phyloP scores from a whole-genome alignment of 2,888 invertebrate species.

The Drosophila greeni region DNA sequence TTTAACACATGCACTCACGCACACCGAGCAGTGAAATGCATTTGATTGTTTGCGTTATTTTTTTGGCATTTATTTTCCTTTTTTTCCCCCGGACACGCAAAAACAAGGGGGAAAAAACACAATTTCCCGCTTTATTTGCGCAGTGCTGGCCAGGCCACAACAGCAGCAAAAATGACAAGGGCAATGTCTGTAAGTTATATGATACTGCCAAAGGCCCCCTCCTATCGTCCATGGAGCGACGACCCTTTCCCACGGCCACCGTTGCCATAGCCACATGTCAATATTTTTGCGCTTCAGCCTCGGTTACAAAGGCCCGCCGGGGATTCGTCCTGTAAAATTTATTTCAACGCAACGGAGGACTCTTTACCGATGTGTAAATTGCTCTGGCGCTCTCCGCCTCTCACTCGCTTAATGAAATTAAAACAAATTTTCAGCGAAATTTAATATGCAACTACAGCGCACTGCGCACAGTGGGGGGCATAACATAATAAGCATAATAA shows the following conservation, averaged over 20 bases:
- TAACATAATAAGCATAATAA: constrained; percentile 43
- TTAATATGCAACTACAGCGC: constrained; percentile 30
- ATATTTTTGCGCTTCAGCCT: constrained; percentile 63
- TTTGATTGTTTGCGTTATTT: constrained; percentile 70
- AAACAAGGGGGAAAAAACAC: constrained; percentile 56
- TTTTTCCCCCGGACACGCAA: constrained; percentile 47
- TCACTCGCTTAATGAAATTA: constrained; percentile 72
- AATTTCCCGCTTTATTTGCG: constrained; percentile 72
- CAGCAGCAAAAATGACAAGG: constrained; percentile 39
- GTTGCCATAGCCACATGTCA: constrained; percentile 66
- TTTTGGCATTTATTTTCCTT: constrained; percentile 25
- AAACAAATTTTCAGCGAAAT: constrained; percentile 57
- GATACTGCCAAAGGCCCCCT: constrained; percentile 27
- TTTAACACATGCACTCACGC: constrained; percentile 49
- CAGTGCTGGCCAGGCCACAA: constrained; percentile 37
- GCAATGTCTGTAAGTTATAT: constrained; percentile 42
- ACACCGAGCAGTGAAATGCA: constrained; percentile 60
- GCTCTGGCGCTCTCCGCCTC: constrained; percentile 33
- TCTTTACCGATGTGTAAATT: constrained; percentile 72
- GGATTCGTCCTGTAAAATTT: constrained; percentile 47
- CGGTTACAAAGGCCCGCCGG: constrained; percentile 54
- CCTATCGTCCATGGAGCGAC: neutral
- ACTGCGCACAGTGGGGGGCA: constrained; percentile 4
- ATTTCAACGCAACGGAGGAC: constrained; percentile 44
- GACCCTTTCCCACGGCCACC: neutral